These are phyloP conservation scores for Esox masquinongy DNA, from an alignment of 2,797 vertebrate genomes.

Conservation along the genomic window DNA sequence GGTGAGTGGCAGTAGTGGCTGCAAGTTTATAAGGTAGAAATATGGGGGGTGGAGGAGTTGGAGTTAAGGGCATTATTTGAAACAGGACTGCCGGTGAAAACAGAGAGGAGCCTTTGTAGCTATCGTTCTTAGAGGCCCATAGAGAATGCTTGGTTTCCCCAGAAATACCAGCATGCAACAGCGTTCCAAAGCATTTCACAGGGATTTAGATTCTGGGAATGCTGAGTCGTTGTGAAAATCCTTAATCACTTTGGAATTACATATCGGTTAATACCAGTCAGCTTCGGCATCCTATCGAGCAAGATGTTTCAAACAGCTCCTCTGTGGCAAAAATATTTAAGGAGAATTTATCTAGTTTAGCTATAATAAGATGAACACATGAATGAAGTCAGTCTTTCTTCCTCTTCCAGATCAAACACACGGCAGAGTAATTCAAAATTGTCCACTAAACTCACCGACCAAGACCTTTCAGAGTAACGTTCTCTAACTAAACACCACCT, in stretches of 20 bases:
- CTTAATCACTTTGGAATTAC: constrained; percentile 74
- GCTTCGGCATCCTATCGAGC: constrained; percentile 47
- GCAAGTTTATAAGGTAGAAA: constrained; percentile 37
- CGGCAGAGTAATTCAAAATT: neutral
- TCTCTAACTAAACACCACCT: constrained; percentile 62
- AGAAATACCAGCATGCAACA: constrained; percentile 50
- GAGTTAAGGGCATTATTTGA: constrained; percentile 43
- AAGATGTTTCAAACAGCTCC: constrained; percentile 42
- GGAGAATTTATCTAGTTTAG: neutral
- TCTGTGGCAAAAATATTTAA: neutral
- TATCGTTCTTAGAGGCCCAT: constrained; percentile 51
- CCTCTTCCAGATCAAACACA: neutral
- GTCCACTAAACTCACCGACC: neutral
- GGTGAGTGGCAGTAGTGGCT: neutral
- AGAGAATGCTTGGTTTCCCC: constrained; percentile 57
- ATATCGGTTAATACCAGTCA: constrained; percentile 58
- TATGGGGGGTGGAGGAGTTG: constrained; percentile 42
- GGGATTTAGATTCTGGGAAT: constrained; percentile 77
- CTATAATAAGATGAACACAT: neutral
- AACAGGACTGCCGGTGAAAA: constrained; percentile 57
- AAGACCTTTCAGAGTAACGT: constrained; percentile 26
- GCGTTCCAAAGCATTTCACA: constrained; percentile 72
- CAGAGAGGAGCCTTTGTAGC: constrained; percentile 62
- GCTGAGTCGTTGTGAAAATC: constrained; percentile 69
- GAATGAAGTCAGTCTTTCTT: neutral